These are phyloP conservation scores for Rafetus swinhoei DNA, from an alignment of 2,113 vertebrate species.

Conservation along the genomic window DNA sequence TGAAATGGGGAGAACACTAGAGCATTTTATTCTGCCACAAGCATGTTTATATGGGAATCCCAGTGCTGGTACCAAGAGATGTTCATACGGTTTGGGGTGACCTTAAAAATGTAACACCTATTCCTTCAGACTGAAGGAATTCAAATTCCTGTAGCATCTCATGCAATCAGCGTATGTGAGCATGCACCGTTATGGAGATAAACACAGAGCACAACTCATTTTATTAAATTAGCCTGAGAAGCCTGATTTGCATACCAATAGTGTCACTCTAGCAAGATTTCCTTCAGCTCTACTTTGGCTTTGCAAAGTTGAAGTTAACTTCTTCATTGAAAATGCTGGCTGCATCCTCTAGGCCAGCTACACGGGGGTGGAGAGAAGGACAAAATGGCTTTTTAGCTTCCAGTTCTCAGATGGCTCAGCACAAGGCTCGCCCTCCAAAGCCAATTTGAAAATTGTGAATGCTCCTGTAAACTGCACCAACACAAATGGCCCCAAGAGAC, in stretches of 20 bases:
- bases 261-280: neutral
- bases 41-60: neutral
- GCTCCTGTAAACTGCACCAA: neutral
- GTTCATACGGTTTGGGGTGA: neutral
- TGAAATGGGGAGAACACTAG: no score
- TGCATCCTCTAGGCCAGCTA: neutral
- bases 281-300: neutral
- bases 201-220: neutral
- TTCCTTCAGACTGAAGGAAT: neutral
- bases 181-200: neutral
- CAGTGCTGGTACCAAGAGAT: neutral
- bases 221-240: neutral
- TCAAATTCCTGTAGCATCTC: neutral
- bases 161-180: neutral
- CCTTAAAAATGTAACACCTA: neutral
- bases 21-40: no score
- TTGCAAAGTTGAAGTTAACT: neutral
- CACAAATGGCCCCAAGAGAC: neutral
- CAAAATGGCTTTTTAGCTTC: neutral
- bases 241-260: neutral
- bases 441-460: neutral
- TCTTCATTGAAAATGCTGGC: neutral
- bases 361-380: neutral
- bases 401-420: neutral
- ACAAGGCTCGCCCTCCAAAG: neutral